A percentile compares a stretch with the other conserved stretches of the same genome.
Evolutionary conservation across 2,888 invertebrate species (phyloP).

Genomic region (Tenodera sinensis): DNA sequence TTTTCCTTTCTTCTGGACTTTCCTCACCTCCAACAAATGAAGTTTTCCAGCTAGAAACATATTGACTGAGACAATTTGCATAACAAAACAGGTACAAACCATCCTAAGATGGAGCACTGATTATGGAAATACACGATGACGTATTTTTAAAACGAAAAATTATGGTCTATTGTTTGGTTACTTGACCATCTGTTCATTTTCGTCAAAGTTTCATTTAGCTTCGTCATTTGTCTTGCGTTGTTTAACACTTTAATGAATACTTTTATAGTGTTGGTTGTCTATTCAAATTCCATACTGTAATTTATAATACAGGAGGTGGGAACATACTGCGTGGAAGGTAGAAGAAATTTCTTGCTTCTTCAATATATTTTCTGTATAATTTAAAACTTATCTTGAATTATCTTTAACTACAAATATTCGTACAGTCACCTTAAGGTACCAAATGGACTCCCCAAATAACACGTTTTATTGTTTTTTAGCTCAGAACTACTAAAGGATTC

Average conservation of each 20-base stretch:
- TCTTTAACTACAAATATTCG: too few species aligned
- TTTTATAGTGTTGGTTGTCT: background rate
- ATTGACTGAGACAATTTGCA: background rate
- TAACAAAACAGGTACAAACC: background rate
- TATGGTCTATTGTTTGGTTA: background rate
- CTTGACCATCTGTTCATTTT: background rate
- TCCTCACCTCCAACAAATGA: background rate
- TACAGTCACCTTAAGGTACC: too few species aligned
- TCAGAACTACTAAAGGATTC: too few species aligned
- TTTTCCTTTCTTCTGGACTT: background rate
- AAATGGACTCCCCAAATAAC: too few species aligned
- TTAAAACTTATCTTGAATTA: too few species aligned
- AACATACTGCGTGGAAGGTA: background rate
- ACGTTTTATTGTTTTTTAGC: too few species aligned
- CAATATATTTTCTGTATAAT: background rate
- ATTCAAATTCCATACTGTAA: background rate
- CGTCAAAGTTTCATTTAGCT: background rate
- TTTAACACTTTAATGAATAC: background rate
- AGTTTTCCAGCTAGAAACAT: background rate
- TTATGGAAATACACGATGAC: background rate
- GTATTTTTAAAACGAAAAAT: background rate
- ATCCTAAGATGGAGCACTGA: background rate
- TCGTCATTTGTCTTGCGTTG: background rate
- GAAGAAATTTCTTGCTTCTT: background rate
- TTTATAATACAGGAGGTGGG: background rate